Evolutionary conservation across 2,797 vertebrate species (phyloP).

Genomic region (Sciurus vulgaris): DNA sequence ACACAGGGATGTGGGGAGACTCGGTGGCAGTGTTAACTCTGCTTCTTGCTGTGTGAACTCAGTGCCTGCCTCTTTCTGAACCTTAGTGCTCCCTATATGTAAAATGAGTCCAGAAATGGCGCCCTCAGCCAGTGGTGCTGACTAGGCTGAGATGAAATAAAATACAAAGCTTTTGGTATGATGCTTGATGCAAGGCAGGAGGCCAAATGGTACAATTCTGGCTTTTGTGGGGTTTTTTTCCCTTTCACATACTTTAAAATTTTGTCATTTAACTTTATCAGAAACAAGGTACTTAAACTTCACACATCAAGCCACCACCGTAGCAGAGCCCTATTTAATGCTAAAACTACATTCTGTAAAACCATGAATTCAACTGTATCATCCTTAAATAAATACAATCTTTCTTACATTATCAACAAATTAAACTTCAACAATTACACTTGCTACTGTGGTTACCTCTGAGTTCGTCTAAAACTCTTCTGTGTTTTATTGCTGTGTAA

Average conservation of each 20-base stretch:
- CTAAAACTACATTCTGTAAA: constrained; percentile 61
- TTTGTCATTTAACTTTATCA: constrained; percentile 28
- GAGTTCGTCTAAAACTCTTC: constrained; percentile 68
- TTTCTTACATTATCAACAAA: constrained; percentile 73
- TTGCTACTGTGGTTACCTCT: constrained; percentile 81
- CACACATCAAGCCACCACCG: neutral
- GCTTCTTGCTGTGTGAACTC: neutral
- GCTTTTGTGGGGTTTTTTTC: neutral
- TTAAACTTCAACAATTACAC: constrained; percentile 66
- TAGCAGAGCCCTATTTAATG: constrained; percentile 13
- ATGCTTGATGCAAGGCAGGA: neutral
- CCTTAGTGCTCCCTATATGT: neutral
- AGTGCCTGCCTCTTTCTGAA: neutral
- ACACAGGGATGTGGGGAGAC: neutral
- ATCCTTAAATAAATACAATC: constrained; percentile 63
- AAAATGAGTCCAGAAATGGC: neutral
- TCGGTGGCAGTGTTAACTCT: neutral
- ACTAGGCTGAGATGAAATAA: neutral
- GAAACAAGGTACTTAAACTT: neutral
- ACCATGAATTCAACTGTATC: constrained; percentile 3
- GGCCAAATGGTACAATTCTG: neutral
- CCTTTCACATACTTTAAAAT: neutral
- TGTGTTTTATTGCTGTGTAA: constrained; percentile 79
- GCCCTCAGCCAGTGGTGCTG: neutral
- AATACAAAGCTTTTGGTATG: neutral